phyloP scores from a whole-genome alignment of 2,797 vertebrate species.

The Cirrhinus mrigala region DNA sequence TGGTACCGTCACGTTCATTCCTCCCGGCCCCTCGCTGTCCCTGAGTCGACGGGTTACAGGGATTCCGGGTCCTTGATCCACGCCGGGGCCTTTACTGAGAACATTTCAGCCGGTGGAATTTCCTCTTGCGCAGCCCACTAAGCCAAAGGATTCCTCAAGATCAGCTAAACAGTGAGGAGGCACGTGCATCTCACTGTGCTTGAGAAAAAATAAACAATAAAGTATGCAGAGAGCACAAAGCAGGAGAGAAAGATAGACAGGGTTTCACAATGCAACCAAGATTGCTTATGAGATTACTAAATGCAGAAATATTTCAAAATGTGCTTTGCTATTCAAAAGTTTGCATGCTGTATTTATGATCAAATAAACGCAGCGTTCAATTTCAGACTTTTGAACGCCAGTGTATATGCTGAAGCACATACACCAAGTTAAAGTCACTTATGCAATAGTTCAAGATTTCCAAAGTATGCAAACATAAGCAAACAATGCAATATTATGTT shows the following conservation, averaged over 20 bases:
- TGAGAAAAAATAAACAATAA: slow-evolving; percentile 47
- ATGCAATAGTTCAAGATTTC: slow-evolving; percentile 19
- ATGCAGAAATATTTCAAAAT: neutral
- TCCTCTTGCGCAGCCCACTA: slow-evolving; percentile 61
- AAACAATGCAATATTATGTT: slow-evolving; percentile 42
- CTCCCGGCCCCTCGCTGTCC: slow-evolving; percentile 48
- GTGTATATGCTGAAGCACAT: neutral
- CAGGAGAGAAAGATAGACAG: neutral
- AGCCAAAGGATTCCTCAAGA: slow-evolving; percentile 55
- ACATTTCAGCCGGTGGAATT: slow-evolving; percentile 73
- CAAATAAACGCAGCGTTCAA: neutral
- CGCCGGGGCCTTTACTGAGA: slow-evolving; percentile 58
- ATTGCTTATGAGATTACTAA: neutral
- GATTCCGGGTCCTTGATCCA: slow-evolving; percentile 53
- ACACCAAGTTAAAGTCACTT: neutral
- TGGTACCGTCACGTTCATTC: slow-evolving; percentile 30
- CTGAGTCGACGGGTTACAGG: slow-evolving; percentile 49
- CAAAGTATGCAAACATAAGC: slow-evolving; percentile 53
- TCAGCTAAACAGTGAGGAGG: slow-evolving; percentile 52
- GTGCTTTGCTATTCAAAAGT: neutral
- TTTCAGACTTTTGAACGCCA: no score
- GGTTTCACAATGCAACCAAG: neutral
- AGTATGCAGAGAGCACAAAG: slow-evolving; percentile 42
- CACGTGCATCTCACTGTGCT: slow-evolving; percentile 63
- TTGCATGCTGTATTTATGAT: neutral